Base-by-base conservation (phyloP, 2,888 invertebrate species). In the Epirrhoe alternata region DNA sequence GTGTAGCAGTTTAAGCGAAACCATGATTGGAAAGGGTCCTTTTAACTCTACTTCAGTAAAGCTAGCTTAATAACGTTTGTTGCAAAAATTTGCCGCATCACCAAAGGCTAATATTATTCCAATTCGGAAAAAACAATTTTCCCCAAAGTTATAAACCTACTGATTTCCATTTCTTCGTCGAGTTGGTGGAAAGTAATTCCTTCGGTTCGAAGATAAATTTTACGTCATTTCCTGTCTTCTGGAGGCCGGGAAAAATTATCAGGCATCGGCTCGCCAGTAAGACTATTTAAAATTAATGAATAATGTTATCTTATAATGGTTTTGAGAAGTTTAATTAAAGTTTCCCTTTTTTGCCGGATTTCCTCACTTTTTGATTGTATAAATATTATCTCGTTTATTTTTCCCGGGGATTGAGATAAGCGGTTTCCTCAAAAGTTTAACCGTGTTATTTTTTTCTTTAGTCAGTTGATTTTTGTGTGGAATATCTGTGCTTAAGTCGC, bases 231-330 rank as follows among this genome's bases (percentile, higher is more conserved):
- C 88, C 90, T 88, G 87, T 87, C 87, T 86, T 78, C 84, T 77
- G 80, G 81, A 86, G 85, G 86, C 86, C 82, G 80, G 84, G 83
- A 88, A 90, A 91, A 90, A 91, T 92, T 90, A 91, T 91, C 89
- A 88, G 86, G 79, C 86, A 88, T 91, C 87, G 88, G 84, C 86
- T 84, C 80, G 84, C 80, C 86, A 83, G 85, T 84, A 82, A 81
- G 84, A 86, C 86, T 86, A 87, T 92, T 92, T 90, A 87, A 92
- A 92, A 92, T 93, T 93, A 92, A 92, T 92, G 90, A 92, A 91
- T 92, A 91, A 90, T 92, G 90, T 92, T 92, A 92, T 93, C 92
- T 88, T 89, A 91, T 92, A 91, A 92, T 88, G 88, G 89, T 90
- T 88, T 84, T 81, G 83, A 77, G 81, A 90, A 91, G 90, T 91